phyloP scores from a whole-genome alignment of 2,888 invertebrate species.

The Chirona hameri region DNA sequence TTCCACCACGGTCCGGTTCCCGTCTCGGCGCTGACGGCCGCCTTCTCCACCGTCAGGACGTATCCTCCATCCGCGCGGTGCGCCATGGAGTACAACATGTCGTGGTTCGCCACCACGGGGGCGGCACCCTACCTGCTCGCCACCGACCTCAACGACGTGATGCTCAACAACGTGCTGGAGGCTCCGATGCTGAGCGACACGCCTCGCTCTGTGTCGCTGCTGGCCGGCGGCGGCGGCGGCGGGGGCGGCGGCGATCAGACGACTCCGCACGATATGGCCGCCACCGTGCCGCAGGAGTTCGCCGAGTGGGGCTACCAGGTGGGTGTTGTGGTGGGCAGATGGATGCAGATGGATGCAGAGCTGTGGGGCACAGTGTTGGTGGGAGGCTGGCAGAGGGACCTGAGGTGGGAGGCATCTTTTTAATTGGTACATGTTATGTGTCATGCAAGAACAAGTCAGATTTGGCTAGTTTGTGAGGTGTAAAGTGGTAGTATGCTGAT shows the following conservation, averaged over 20 bases:
- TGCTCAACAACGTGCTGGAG: conserved; percentile 39
- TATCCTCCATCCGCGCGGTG: background rate
- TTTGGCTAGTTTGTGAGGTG: too few species aligned
- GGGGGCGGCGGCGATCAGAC: background rate
- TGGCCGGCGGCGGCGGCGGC: conserved; percentile 8
- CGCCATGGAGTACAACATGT: conserved; percentile 30
- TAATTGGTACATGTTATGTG: too few species aligned
- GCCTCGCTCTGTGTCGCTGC: conserved; percentile 36
- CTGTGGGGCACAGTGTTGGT: too few species aligned
- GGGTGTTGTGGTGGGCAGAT: background rate
- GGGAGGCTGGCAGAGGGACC: too few species aligned
- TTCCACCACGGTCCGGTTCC: too few species aligned
- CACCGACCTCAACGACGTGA: conserved; percentile 36
- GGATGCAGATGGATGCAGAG: too few species aligned
- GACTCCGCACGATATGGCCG: background rate
- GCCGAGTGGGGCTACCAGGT: conserved; percentile 24
- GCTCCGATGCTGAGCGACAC: conserved; percentile 40
- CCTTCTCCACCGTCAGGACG: too few species aligned
- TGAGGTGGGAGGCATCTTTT: too few species aligned
- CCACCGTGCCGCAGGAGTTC: conserved; percentile 12
- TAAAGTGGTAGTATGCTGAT: too few species aligned
- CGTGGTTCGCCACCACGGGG: background rate
- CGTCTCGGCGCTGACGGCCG: background rate
- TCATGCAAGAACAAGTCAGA: too few species aligned
- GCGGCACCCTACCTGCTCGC: conserved; percentile 23